These are phyloP conservation scores for Euclidia mi DNA, from an alignment of 2,888 invertebrate species.

Conservation along the genomic window DNA sequence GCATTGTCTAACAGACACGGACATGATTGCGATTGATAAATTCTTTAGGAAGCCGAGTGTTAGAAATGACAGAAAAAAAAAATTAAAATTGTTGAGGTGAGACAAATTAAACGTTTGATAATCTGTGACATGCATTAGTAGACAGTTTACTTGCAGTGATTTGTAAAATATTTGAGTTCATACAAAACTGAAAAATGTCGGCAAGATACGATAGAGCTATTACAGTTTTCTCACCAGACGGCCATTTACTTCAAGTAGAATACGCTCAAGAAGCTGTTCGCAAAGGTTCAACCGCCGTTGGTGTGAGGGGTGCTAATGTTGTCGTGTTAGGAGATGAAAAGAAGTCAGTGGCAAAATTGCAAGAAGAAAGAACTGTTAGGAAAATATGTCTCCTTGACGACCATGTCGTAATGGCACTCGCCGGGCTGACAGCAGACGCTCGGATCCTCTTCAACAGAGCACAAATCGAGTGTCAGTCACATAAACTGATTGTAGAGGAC, in stretches of 20 bases:
- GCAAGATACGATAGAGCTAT: constrained; percentile 99
- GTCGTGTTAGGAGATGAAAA: constrained; percentile 99
- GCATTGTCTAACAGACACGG: too few species aligned
- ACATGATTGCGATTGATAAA: too few species aligned
- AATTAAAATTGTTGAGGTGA: too few species aligned
- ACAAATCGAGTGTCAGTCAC: constrained; percentile 99
- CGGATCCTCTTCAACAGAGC: constrained; percentile 99
- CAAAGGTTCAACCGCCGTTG: constrained; percentile 99
- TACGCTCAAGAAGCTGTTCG: constrained; percentile 99
- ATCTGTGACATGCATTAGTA: too few species aligned
- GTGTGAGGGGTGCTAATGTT: constrained; percentile 97
- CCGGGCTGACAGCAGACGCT: constrained; percentile 99
- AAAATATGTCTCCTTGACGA: constrained; percentile 99
- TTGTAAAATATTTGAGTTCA: constrained; percentile 43
- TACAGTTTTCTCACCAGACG: constrained; percentile 99
- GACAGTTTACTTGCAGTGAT: constrained; percentile 45
- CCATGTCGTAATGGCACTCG: constrained; percentile 99
- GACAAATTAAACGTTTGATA: too few species aligned
- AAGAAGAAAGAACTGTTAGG: constrained; percentile 99
- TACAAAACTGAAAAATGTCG: constrained; percentile 90
- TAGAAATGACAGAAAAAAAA: too few species aligned
- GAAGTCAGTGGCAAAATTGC: constrained; percentile 99
- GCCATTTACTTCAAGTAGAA: constrained; percentile 99
- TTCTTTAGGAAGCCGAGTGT: too few species aligned
- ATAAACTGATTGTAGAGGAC: constrained; percentile 99